Evolutionary conservation across 2,888 invertebrate genomes (phyloP), one percentile per base, ranked within the genome.

Genomic region (Clusia tigrina): DNA sequence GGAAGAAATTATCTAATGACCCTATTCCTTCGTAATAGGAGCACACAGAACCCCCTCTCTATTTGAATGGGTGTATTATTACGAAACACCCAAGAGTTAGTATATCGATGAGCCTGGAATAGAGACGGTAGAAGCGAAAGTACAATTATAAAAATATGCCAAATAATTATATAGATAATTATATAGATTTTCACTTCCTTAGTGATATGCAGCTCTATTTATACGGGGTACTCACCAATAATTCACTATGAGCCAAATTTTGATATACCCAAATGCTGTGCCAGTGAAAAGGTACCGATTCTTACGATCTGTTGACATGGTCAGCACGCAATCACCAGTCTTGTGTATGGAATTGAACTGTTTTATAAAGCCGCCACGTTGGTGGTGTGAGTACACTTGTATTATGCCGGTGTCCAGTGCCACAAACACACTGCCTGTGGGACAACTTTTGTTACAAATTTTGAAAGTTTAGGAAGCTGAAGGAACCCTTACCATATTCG

Each of bases 361-460:
- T 32, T 87, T 88, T 62, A 92, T 83, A 80, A 88, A 89, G 6
- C 91, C 91, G 12, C 91, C 92, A 12, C 87, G 87, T 42, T 89
- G 86, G 81, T 93, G 91, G 80, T 93, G 91, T 18, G 93, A 93
- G 91, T 94, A 95, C 22, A 90, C 87, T 84, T 94, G 91, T 65
- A 93, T 85, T 62, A 87, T 85, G 0, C 94, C 94, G 69, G 91
- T 91, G 76, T 91, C 91, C 66, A 94, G 82, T 0, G 91, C 86
- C 0, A 93, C 86, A 58, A 93, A 80, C 12, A 94, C 82, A 1
- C 90, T 89, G 10, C 91, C 94, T 84, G 79, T 54, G 63, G 58
- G 60, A 42, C 18, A 38, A 1, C 10, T 0, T 20, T 37, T n/a
- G 6, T 24, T 22, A 60, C 10, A 32, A 52, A 48, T 61, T 20